Evolutionary conservation across 2,797 vertebrate genomes (phyloP).

Genomic region (Falco berigora): DNA sequence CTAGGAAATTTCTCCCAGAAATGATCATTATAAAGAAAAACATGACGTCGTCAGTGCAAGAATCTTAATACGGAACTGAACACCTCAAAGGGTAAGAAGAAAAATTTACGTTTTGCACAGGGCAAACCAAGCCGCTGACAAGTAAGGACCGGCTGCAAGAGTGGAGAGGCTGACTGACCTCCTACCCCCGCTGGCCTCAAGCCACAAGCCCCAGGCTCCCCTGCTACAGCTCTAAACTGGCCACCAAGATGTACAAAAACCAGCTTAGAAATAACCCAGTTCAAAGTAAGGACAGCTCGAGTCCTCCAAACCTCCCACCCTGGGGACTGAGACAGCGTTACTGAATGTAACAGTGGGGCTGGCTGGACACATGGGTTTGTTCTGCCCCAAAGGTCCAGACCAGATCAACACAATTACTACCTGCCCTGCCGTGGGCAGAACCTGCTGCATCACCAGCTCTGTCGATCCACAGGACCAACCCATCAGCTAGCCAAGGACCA

Average conservation of each 20-base stretch:
- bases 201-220: background rate
- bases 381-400: background rate
- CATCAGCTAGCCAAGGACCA: background rate
- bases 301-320: background rate
- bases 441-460: background rate
- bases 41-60: accelerated
- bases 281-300: background rate
- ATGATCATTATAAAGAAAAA: background rate
- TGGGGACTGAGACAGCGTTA: background rate
- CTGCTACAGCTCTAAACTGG: background rate
- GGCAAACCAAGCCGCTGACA: background rate
- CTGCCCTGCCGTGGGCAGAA: background rate
- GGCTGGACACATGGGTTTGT: background rate
- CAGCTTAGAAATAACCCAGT: background rate
- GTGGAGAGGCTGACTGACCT: background rate
- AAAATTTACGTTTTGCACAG: background rate
- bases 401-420: background rate
- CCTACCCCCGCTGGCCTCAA: accelerated
- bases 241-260: background rate
- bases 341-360: background rate
- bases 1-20: background rate
- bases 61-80: background rate
- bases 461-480: background rate
- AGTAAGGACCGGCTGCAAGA: accelerated
- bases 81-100: background rate